phyloP scores from a whole-genome alignment of 2,797 vertebrate species.

The Selene dorsalis region DNA sequence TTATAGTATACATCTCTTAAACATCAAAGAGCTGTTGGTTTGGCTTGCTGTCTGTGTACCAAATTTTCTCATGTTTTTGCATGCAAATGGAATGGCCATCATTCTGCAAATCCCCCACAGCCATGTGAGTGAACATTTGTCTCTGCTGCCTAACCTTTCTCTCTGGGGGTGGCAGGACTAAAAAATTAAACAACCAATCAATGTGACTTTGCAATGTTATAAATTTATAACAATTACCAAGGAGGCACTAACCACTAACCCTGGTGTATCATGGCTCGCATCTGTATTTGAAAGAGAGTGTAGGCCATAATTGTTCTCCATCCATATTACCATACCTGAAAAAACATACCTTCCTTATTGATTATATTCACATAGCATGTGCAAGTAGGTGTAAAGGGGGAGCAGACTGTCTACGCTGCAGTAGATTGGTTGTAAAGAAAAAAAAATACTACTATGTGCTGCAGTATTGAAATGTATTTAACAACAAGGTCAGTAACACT shows the following conservation, averaged over 20 bases:
- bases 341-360: too few species aligned
- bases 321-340: too few species aligned
- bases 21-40: not conserved
- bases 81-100: not conserved
- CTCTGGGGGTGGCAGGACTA: not conserved
- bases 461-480: too few species aligned
- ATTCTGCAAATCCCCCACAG: constrained; percentile 11
- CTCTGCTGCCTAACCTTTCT: constrained; percentile 4
- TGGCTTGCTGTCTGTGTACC: not conserved
- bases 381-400: too few species aligned
- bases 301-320: too few species aligned
- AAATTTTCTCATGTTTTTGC: not conserved
- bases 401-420: too few species aligned
- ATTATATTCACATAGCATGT: too few species aligned
- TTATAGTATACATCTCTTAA: not conserved
- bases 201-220: not conserved
- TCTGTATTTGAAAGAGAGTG: not conserved
- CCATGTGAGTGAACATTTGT: constrained; percentile 34
- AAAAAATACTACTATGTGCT: too few species aligned
- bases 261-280: not conserved
- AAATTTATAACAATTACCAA: not conserved
- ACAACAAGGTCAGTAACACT: too few species aligned
- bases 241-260: not conserved
- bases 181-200: constrained; percentile 25
- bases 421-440: too few species aligned